These are phyloP conservation scores for Passer domesticus DNA, from an alignment of 2,113 vertebrate genomes.

Conservation along the genomic window DNA sequence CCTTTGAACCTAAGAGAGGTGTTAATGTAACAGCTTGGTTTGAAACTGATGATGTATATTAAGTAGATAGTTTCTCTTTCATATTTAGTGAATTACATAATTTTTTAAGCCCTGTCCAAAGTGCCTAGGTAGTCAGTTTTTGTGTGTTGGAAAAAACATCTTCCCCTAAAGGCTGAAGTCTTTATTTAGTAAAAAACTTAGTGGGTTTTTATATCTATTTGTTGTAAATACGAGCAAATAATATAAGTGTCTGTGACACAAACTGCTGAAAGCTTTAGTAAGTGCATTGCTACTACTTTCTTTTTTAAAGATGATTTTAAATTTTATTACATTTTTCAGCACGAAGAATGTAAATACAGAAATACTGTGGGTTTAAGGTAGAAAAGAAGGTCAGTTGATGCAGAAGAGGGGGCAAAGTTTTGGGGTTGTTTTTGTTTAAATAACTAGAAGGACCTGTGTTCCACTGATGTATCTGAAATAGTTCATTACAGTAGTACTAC, in stretches of 20 bases:
- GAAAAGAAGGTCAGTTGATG: not conserved
- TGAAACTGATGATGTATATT: not conserved
- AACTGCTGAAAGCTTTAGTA: not conserved
- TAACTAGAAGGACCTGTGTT: not conserved
- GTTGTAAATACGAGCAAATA: not conserved
- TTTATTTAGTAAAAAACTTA: not conserved
- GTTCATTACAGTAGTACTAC: not conserved
- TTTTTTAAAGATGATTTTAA: not conserved
- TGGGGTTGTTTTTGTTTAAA: not conserved
- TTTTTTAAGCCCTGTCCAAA: not conserved
- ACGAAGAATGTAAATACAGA: not conserved
- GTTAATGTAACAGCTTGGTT: not conserved
- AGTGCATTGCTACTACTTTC: not conserved
- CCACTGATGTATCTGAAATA: not conserved
- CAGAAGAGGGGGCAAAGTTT: not conserved
- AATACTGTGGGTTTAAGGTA: not conserved
- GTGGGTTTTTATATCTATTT: not conserved
- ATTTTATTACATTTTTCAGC: not conserved
- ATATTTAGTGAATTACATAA: not conserved
- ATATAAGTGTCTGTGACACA: fast-evolving
- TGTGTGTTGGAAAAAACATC: not conserved
- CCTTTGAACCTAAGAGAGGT: not conserved
- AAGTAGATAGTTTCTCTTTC: not conserved
- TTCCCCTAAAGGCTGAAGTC: not conserved
- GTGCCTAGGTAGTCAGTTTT: not conserved